Base-by-base conservation (phyloP, 2,797 vertebrate species). In the Sebastes iracundus region DNA sequence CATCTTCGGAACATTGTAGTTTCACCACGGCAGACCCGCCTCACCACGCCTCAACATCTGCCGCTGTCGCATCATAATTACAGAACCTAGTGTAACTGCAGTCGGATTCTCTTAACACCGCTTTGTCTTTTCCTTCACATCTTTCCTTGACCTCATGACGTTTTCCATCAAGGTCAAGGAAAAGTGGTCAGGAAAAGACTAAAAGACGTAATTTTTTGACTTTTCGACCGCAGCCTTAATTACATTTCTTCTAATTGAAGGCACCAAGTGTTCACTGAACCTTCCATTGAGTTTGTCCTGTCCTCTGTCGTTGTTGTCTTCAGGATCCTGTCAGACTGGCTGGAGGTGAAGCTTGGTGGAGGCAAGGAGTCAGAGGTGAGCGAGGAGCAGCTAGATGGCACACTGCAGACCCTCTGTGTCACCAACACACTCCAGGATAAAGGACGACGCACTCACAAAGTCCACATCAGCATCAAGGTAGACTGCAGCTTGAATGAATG, bases 391-490 rank as follows among this genome's bases (percentile, higher is more conserved):
- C 33, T 28, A 7, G 92, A 94, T 5, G 92, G 94, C 2, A 92
- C 74, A 7, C 91, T 99, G 83, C 94, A 96, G 85, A 98, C 97
- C 0, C 95, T 99, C n/a, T 85, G 94, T 0, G 86, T 97, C 11
- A 94, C 91, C 74, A 96, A 93, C 65, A 88, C 93, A 3, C 38
- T 96, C 53, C 93, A 92, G 82, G 80, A 88, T 64, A 90, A 66
- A 23, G 91, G 79, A 42, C 90, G 79, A 38, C 85, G 46, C 58
- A 92, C 83, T 1, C 71, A 96, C 64, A 86, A 92, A 86, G 94
- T 99, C 74, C 95, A 93, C 5, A 85, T 98, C 75, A 97, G 96
- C 73, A 13, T 99, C 65, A 99, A 99, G 97, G 98, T 99, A 64
- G 2, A 16, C 16, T 0, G 59, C 25, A 16, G 18, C 14, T 55